Conservation (phyloP, 2,113 vertebrate species). For the Cheilinus undulatus region DNA sequence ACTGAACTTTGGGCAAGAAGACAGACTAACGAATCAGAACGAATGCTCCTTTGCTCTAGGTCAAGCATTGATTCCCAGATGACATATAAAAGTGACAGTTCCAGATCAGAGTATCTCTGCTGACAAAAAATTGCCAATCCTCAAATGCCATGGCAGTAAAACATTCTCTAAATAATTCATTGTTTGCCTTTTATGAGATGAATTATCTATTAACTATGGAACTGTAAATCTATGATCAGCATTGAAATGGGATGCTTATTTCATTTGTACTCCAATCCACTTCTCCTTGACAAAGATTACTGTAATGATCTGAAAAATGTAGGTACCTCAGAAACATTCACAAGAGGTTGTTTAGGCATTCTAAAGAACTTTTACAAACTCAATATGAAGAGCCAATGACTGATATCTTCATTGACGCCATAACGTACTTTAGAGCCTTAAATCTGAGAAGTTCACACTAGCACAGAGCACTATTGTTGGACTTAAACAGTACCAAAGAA, state of each 20-base stretch:
- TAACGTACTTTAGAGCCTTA: conserved; percentile 69
- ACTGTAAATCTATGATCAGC: too few species aligned
- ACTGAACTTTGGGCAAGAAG: conserved; percentile 90
- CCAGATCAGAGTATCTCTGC: conserved; percentile 88
- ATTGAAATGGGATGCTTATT: neutral
- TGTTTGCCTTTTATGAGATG: conserved; percentile 65
- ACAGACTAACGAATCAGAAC: conserved; percentile 89
- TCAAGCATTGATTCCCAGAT: conserved; percentile 92
- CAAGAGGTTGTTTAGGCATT: neutral
- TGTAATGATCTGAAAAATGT: conserved; percentile 1
- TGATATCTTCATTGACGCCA: conserved; percentile 26
- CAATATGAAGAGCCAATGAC: conserved; percentile 1
- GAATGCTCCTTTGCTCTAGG: conserved; percentile 90
- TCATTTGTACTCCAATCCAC: neutral
- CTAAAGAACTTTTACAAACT: neutral
- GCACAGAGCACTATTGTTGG: conserved; percentile 18
- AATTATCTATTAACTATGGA: conserved; percentile 6
- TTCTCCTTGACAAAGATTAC: conserved; percentile 13
- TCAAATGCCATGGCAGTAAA: conserved; percentile 11
- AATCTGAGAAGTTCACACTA: conserved; percentile 31
- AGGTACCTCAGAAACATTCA: neutral
- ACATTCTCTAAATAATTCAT: conserved; percentile 10
- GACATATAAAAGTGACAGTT: conserved; percentile 90
- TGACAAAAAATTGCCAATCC: conserved; percentile 68
- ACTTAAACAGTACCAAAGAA: conserved; percentile 22